Base-by-base conservation (phyloP, 2,113 vertebrate species). In the Nycticorax nycticorax region DNA sequence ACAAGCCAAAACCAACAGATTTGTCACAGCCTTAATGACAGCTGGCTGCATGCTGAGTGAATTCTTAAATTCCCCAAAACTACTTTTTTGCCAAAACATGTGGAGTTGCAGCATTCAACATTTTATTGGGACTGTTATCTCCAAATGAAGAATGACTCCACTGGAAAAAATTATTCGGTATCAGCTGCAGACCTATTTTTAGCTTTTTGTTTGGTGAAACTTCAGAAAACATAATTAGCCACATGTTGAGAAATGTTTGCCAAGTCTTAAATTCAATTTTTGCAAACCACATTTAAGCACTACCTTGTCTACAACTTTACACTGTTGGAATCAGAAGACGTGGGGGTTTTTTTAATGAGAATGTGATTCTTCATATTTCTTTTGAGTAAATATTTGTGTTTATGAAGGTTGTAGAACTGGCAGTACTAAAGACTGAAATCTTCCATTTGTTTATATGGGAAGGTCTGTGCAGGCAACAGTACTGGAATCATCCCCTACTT, bases 1-100 rank as follows among this genome's bases (percentile, higher is more conserved):
- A 33, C 59, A 88, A 35, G 98, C 98, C 98, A 98, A 98, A 97
- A 93, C 73, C 89, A 97, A 96, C 96, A 98, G 91, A 98, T 98
- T 95, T 97, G 97, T 98, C 98, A 96, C 93, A 74, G 69, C 66
- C 76, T 95, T 97, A 94, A 95, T 97, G 98, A 98, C 98, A 98
- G 97, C 95, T 68, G 96, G 91, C 98, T 89, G 96, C 98, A 96
- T 93, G 97, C 97, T 96, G 97, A 96, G 95, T 88, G 92, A 95
- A 93, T 97, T 98, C 97, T 92, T 96, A 89, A 96, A 86, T 94
- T 97, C 97, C 97, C 96, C 73, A 78, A 93, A 95, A 75, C 91
- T 93, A 82, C 63, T 68, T 87, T 92, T 91, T 72, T 97, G 97
- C 98, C 98, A 98, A 96, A 97, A 97, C 95, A 95, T 88, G 89